Percentiles rank a stretch among this genome's conserved stretches.
Conservation (phyloP, 2,888 invertebrate genomes). For the Theretra japonica region DNA sequence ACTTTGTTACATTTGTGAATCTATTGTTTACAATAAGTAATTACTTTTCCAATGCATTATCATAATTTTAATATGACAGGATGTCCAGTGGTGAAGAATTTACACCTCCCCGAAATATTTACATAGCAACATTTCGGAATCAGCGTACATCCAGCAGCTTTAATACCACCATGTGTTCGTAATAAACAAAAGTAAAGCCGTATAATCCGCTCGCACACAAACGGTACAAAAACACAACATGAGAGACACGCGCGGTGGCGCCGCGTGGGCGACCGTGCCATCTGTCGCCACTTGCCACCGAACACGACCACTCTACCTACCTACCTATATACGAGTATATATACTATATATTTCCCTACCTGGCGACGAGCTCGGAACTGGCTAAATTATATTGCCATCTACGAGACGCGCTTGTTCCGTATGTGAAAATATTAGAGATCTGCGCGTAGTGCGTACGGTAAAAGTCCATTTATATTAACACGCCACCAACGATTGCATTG, state of each 20-base stretch:
- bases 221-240: not conserved
- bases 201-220: slow-evolving; percentile 2
- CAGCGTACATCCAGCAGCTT: no score
- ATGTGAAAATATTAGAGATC: slow-evolving; percentile 26
- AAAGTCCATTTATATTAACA: slow-evolving; percentile 28
- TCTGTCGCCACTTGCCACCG: slow-evolving; percentile 62
- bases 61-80: no score
- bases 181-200: no score
- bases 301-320: not conserved
- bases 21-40: no score
- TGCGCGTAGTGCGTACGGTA: slow-evolving; percentile 13
- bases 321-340: not conserved
- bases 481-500: slow-evolving; percentile 6
- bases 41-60: no score
- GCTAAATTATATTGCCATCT: slow-evolving; percentile 36
- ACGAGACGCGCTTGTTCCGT: slow-evolving; percentile 17
- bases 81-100: no score
- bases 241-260: slow-evolving; percentile 49
- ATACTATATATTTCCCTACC: slow-evolving; percentile 38
- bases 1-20: no score
- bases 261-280: slow-evolving; percentile 72
- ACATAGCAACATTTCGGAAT: no score
- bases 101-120: no score
- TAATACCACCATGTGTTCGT: no score
- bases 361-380: slow-evolving; percentile 45